These are phyloP conservation scores for Xenopus petersii DNA, from an alignment of 2,797 vertebrate genomes.

Conservation along the genomic window DNA sequence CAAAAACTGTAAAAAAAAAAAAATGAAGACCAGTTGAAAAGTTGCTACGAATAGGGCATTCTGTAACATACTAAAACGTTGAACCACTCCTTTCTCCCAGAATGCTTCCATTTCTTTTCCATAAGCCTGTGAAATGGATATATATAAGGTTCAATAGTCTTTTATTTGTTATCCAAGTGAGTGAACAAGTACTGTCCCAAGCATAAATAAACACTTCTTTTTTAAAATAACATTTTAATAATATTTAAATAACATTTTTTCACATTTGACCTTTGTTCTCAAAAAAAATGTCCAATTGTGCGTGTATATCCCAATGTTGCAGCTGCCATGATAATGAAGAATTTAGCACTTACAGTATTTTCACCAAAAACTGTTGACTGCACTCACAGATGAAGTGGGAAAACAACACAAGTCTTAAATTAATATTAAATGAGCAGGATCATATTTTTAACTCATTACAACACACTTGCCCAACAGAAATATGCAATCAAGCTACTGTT, in stretches of 20 bases:
- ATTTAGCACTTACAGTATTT: neutral
- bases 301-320: neutral
- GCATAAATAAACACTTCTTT: neutral
- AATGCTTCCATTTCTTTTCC: no score
- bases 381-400: neutral
- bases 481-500: neutral
- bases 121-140: no score
- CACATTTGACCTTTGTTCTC: neutral
- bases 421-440: no score
- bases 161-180: no score
- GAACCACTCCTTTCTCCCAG: no score
- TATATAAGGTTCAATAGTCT: no score
- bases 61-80: no score
- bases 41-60: no score
- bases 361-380: neutral
- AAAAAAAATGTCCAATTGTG: neutral
- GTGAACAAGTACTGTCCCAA: no score
- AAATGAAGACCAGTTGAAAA: no score
- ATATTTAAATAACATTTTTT: neutral
- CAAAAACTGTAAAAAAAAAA: no score
- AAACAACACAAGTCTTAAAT: neutral
- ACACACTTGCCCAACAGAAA: neutral
- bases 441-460: no score
- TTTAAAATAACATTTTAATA: neutral
- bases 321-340: constrained; percentile 2